Base-by-base conservation (phyloP, 2,888 invertebrate genomes). In the Tethea ocularis region DNA sequence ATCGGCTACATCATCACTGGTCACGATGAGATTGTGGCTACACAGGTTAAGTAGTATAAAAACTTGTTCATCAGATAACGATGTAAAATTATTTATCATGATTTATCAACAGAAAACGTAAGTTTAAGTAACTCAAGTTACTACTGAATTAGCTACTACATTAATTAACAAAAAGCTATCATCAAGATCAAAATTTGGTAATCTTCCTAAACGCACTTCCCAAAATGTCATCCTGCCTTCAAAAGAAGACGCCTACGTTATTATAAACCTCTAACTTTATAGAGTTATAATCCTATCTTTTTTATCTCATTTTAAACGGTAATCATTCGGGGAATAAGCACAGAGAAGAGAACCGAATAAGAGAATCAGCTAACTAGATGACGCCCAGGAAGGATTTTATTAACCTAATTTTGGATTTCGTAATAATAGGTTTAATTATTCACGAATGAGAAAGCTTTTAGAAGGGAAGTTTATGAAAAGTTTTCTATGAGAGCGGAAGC, bases 341-440 rank as follows among this genome's bases (percentile, higher is more conserved):
- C 55, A 60, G 66, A 61, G 59, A 67, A 60, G 66, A 61, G 59
- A 67, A 69, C 62, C 67, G 68, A 73, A 72, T 75, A 68, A 78
- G 76, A 74, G 66, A 76, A 77, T 75, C 71, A 65, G 60, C 67
- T 74, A 76, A 75, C 70, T 66, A 71, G 67, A 52, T 57, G 61
- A 68, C 62, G 67, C 64, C 63, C 63, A 71, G 73, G 70, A 74
- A 77, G 78, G 75, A 82, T 86, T 85, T 84, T 80, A 86, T 82
- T 86, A 83, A 86, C 83, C 78, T 80, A 86, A 87, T 84, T 85
- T 85, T 61, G 72, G 80, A 84, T 78, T 86, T 80, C 66, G 77
- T 76, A 81, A 85, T 88, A 87, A 86, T 86, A 86, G 81, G 74
- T 84, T 89, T 84, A 88, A 89, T 89, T 86, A 87, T 88, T 88